These are phyloP conservation scores for Cavia porcellus DNA, from an alignment of 2,113 vertebrate species.

Conservation along the genomic window DNA sequence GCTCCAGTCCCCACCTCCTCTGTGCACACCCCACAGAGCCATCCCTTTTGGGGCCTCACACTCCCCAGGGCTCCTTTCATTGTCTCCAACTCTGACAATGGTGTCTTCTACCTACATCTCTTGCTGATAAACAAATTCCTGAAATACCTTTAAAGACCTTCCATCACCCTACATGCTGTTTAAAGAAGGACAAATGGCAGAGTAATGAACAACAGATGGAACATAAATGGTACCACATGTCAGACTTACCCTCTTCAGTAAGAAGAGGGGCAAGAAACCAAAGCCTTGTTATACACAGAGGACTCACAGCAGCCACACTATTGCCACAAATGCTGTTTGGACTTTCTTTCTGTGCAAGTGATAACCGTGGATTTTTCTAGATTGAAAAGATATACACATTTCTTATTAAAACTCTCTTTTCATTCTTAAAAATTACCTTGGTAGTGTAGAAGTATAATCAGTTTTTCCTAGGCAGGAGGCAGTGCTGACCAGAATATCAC, in stretches of 20 bases:
- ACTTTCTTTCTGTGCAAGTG: conserved; percentile 57
- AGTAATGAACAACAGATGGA: conserved; percentile 80
- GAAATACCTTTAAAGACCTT: conserved; percentile 71
- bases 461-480: conserved; percentile 78
- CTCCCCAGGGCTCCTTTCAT: background rate
- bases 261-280: conserved; percentile 6
- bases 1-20: background rate
- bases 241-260: conserved; percentile 56
- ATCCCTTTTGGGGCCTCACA: background rate
- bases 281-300: background rate
- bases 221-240: conserved; percentile 76
- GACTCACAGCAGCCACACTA: background rate
- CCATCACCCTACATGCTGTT: conserved; percentile 66
- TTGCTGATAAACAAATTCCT: conserved; percentile 74
- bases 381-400: conserved; percentile 53
- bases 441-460: conserved; percentile 51
- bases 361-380: background rate
- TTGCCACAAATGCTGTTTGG: background rate
- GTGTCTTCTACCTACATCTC: conserved; percentile 53
- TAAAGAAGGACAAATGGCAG: conserved; percentile 74
- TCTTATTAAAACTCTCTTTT: conserved; percentile 64
- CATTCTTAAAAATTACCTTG: conserved; percentile 75
- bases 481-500: conserved; percentile 58
- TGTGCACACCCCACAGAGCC: background rate
- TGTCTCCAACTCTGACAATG: conserved; percentile 20